phyloP scores from a whole-genome alignment of 1,140 invertebrate species.

The Eriocheir sinensis region DNA sequence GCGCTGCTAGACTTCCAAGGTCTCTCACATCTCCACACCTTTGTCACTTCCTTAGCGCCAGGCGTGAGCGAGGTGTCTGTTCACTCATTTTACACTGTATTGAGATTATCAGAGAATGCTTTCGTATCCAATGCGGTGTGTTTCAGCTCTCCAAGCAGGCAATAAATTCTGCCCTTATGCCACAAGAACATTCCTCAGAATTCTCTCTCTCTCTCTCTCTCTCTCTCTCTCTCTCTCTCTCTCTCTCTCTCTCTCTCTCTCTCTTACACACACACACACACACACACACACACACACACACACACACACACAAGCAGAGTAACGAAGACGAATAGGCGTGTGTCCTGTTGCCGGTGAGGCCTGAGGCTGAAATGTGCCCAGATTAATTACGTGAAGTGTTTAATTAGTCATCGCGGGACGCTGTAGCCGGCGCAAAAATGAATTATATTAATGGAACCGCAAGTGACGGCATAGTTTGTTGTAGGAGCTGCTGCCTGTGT shows the following conservation, averaged over 20 bases:
- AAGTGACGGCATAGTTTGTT: not conserved
- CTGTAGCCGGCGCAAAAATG: not conserved
- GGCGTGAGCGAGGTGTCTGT: too few relatives aligned
- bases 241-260: constrained; percentile 3
- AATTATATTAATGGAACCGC: constrained; percentile 43
- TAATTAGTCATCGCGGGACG: constrained; percentile 39
- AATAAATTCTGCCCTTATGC: not conserved
- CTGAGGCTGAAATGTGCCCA: constrained; percentile 37
- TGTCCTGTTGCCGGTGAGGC: constrained; percentile 31
- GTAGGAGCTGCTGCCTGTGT: not conserved
- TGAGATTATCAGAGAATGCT: too few relatives aligned
- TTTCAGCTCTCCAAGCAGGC: not conserved
- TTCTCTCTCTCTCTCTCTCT: not conserved
- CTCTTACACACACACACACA: constrained; percentile 20
- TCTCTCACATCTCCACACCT: too few relatives aligned
- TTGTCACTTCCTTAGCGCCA: too few relatives aligned
- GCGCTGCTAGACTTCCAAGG: too few relatives aligned
- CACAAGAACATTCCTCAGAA: not conserved
- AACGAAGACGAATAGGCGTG: too few relatives aligned
- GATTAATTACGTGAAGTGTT: constrained; percentile 51
- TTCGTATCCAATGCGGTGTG: not conserved
- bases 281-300: constrained; percentile 15
- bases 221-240: constrained; percentile 24
- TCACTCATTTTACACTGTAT: too few relatives aligned
- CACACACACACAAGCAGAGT: not conserved